These are phyloP conservation scores for Tipula vernalis DNA, from an alignment of 2,888 invertebrate species.

Conservation along the genomic window DNA sequence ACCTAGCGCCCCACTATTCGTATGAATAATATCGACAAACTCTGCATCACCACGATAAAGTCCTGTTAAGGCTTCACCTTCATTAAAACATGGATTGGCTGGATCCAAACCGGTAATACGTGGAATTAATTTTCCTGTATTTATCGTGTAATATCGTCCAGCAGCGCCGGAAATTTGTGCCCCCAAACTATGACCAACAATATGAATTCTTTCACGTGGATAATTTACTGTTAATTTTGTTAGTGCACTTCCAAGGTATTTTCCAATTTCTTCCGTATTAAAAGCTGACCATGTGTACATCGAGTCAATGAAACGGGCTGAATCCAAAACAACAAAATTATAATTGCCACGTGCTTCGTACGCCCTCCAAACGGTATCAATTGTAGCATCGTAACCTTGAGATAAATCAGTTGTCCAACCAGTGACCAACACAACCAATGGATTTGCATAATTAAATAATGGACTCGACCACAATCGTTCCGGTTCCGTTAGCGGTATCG, in stretches of 20 bases:
- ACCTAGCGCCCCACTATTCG: constrained; percentile 27
- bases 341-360: constrained; percentile 29
- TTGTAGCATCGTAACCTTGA: constrained; percentile 23
- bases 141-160: constrained; percentile 24
- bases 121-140: constrained; percentile 24
- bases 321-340: neutral
- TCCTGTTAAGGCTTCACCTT: constrained; percentile 23
- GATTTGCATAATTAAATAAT: neutral
- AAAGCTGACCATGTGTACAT: neutral
- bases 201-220: neutral
- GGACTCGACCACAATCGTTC: neutral
- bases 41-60: constrained; percentile 27
- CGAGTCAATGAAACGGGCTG: neutral
- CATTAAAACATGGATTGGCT: constrained; percentile 31
- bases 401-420: constrained; percentile 5
- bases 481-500: neutral
- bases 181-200: constrained; percentile 29
- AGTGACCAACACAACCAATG: neutral
- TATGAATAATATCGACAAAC: constrained; percentile 30
- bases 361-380: constrained; percentile 26
- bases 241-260: neutral
- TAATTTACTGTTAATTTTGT: neutral
- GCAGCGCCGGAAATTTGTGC: constrained; percentile 31
- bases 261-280: neutral
- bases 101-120: constrained; percentile 33